Base-by-base conservation (phyloP, 1,140 invertebrate genomes). In the Eriosoma lanigerum region DNA sequence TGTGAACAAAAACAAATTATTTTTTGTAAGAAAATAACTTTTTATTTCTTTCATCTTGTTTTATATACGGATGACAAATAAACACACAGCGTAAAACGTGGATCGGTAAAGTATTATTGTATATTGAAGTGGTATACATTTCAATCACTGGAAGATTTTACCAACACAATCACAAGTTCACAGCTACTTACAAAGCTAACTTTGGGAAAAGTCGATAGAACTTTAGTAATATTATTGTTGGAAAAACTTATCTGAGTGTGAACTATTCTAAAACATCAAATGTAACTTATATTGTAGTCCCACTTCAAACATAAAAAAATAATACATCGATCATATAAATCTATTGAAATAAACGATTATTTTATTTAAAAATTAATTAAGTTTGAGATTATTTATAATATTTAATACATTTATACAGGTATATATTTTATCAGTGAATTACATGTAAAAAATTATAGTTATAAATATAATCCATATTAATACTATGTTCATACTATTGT, bases 161-260 rank as follows among this genome's bases (percentile, higher is more conserved):
- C 12, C 26, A 19, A 17, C 1, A 29, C 24, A 26, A 2, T 29
- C 26, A 62, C 3, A 32, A 15, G 58, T 32, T 62, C 29, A 62
- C 60, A 29, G 8, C 32, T 3, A 38, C 32, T n/a, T n/a, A n/a
- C n/a, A n/a, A n/a, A n/a, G n/a, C n/a, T n/a, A 62, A 62, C 60
- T 62, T 62, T 62, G 26, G 26, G 9, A 32, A 62, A 32, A 2
- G 60, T 32, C 9, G 17, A 32, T 62, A 8, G 8, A 62, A 32
- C 60, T 62, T 62, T 62, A 32, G 60, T 32, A 10, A 62, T 62
- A 62, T 32, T 32, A 62, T 62, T 62, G 8, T 62, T 3, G 29
- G 1, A 17, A n/a, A 62, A 62, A 32, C 26, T 17, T 17, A n/a
- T n/a, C n/a, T n/a, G n/a, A 32, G 60, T 62, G 9, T 62, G 17